These are phyloP conservation scores for Coreius guichenoti DNA, from an alignment of 2,797 vertebrate species.

Conservation along the genomic window DNA sequence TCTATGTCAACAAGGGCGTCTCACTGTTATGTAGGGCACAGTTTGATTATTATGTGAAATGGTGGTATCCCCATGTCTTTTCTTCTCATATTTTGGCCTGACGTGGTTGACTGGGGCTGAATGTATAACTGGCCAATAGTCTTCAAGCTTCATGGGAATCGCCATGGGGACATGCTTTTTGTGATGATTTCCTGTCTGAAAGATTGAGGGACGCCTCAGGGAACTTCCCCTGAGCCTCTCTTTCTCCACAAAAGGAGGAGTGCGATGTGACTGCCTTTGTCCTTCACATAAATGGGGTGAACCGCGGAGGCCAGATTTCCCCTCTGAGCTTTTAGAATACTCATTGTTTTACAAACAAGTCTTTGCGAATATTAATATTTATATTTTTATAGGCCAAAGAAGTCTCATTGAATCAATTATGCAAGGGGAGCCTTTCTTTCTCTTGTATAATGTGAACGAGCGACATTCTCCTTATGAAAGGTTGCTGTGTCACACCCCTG, in stretches of 20 bases:
- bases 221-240: constrained; percentile 71
- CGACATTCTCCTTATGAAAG: constrained; percentile 75
- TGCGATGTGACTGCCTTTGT: constrained; percentile 80
- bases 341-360: constrained; percentile 76
- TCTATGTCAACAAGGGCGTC: constrained; percentile 70
- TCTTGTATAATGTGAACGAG: constrained; percentile 76
- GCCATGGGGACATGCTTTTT: constrained; percentile 74
- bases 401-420: constrained; percentile 63
- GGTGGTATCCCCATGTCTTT: constrained; percentile 47
- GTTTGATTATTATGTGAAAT: constrained; percentile 75
- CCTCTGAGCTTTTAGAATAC: constrained; percentile 61
- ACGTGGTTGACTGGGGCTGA: constrained; percentile 70
- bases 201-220: constrained; percentile 78
- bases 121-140: constrained; percentile 79
- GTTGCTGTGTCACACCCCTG: constrained; percentile 83
- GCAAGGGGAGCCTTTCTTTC: constrained; percentile 56
- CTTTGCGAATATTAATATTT: constrained; percentile 81
- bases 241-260: constrained; percentile 72
- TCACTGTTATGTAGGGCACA: constrained; percentile 74
- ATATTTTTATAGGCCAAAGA: constrained; percentile 76
- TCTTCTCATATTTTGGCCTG: constrained; percentile 65
- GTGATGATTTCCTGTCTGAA: constrained; percentile 78
- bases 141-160: constrained; percentile 80
- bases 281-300: constrained; percentile 68
- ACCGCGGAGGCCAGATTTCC: constrained; percentile 71